Evolutionary conservation across 92 coral and sea anemone genomes (phyloP), one percentile per base, ranked within the genome.

Genomic region (Parazoanthus darwini): DNA sequence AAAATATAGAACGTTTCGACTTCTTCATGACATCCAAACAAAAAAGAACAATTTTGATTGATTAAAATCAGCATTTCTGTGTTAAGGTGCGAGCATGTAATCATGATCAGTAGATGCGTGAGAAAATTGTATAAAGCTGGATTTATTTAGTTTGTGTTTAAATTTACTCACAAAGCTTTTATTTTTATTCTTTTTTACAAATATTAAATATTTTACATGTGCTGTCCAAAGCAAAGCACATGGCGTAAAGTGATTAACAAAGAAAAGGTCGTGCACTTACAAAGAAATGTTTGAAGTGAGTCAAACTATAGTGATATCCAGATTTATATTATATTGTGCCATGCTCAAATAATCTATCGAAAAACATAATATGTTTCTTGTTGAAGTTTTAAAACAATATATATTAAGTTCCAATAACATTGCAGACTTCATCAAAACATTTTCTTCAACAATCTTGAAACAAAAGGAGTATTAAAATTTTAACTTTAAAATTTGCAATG

Each of bases 191-290:
- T 36, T 81, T 81, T 23, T 26, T 81, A 58, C 44, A 38, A 82
- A 66, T 68, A 68, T 39, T 82, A 25, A 82, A 44, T 26, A 67
- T 67, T 82, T 82, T 82, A 82, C 78, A 82, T 82, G 86, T 82
- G 77, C 78, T 29, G 11, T 82, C 78, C n/a, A 42, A 43, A 67
- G 59, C 1, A 82, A 82, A 42, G 48, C 77, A 82, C 86, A 82
- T 82, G 77, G 73, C 33, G 33, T 29, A 29, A 29, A 29, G 33
- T 29, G 33, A 29, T 22, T 26, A 9, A 25, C 20, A 75, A 75
- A 20, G 26, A 18, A 51, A 8, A 54, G 10, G 29, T 15, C 16
- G 33, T 39, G 74, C 44, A 81, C 9, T 36, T 23, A 81, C 74
- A 16, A 37, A 58, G 48, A 58, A 81, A 59, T 26, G 11, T 22